Base-by-base conservation (phyloP, 2,888 invertebrate genomes). In the Cantharis flavilabris region DNA sequence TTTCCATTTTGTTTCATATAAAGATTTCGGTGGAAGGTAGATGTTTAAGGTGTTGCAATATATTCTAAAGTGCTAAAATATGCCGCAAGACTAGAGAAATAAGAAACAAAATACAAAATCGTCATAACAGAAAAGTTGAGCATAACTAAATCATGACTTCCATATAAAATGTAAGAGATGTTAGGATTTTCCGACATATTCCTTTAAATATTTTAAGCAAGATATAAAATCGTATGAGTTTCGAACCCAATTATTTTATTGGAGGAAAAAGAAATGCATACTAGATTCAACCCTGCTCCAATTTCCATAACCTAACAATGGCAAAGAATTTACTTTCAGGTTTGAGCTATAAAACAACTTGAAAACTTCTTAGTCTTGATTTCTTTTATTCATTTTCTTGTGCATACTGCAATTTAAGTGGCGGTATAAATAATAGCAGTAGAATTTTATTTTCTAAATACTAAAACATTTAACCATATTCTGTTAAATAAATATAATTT, bases 321-420 rank as follows among this genome's bases (percentile, higher is more conserved):
- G 65, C 65, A 20, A 67, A 20, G 65, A 67, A 23, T 67, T 67
- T 67, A 67, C 18, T 67, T 67, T 26, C 65, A 67, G 23, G 65
- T 67, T 67, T 2, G 13, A 26, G 65, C 65, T 67, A 67, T 67
- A 67, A 67, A 67, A 67, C 65, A 67, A 67, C 65, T 67, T 67
- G 65, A 67, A 67, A 67, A 67, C 65, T 67, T 67, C 65, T 67
- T 67, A 67, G 65, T 26, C 65, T 67, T 67, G n/a, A 67, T 23
- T 67, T 67, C 65, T 67, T 67, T 67, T 67, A 67, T 67, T 67
- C 65, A 23, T 67, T 67, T 67, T 67, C 65, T 67, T 67, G 65
- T 67, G 65, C 65, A 67, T 67, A 67, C 65, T 67, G 65, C 65
- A 67, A 67, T 67, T 67, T 67, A 67, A 67, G 65, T 67, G 65